phyloP scores from a whole-genome alignment of 2,888 invertebrate genomes.

The Pristionchus fissidentatus region DNA sequence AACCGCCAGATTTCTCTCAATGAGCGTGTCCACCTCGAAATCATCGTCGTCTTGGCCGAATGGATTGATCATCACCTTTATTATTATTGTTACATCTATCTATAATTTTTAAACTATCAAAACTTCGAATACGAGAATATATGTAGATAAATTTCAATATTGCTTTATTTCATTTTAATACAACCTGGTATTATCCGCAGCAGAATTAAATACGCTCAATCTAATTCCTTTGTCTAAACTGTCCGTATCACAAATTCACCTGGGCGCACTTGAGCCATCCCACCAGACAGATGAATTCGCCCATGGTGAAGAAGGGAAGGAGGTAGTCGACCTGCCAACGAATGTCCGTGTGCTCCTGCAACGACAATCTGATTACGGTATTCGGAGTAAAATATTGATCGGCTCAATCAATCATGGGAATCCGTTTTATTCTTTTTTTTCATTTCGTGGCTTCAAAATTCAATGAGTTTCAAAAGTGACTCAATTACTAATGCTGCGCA shows the following conservation, averaged over 20 bases:
- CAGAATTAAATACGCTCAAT: too few species aligned
- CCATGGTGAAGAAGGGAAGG: conserved; percentile 52
- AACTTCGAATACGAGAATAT: too few species aligned
- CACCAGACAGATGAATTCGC: conserved; percentile 52
- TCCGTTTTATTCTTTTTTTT: too few species aligned
- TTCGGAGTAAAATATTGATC: not conserved
- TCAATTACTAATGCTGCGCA: too few species aligned
- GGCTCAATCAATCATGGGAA: too few species aligned
- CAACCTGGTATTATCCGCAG: too few species aligned
- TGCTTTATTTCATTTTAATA: too few species aligned
- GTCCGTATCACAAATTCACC: not conserved
- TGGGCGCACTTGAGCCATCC: conserved; percentile 54
- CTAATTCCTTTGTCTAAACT: not conserved
- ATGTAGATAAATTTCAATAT: too few species aligned
- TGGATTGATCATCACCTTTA: conserved; percentile 65
- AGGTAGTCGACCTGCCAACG: conserved; percentile 50
- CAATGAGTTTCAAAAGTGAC: too few species aligned
- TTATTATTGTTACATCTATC: not conserved
- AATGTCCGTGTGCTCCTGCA: not conserved
- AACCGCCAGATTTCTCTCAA: conserved; percentile 64
- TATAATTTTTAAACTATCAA: not conserved
- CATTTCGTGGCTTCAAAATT: too few species aligned
- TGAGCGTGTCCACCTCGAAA: conserved; percentile 64
- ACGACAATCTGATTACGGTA: not conserved
- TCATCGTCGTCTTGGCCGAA: conserved; percentile 69